Conservation (phyloP, 2,797 vertebrate species). For the Coranthus polyacanthus region DNA sequence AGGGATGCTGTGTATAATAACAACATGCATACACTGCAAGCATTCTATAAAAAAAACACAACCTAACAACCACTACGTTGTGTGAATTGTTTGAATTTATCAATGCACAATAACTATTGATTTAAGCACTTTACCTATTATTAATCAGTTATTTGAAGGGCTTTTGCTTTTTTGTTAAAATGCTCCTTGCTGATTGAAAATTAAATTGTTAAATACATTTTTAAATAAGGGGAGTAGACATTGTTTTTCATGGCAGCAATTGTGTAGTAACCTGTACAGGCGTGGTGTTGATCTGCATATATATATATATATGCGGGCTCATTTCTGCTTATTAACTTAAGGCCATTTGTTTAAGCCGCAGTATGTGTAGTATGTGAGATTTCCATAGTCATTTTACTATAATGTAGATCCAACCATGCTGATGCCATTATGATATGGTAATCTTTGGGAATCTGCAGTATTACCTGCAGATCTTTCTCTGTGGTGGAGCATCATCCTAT, state of each 20-base stretch:
- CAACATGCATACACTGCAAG: no score
- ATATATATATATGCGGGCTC: not conserved
- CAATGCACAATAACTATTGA: not conserved
- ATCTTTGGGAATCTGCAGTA: not conserved
- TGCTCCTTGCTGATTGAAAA: not conserved
- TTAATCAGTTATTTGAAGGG: not conserved
- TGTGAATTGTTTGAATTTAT: not conserved
- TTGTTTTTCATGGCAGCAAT: not conserved
- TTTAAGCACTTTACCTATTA: not conserved
- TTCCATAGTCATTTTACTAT: not conserved
- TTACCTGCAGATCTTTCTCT: slow-evolving; percentile 4
- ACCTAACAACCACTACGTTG: no score
- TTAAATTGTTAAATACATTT: not conserved
- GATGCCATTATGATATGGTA: no score
- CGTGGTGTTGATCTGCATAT: no score
- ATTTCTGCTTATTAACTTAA: not conserved
- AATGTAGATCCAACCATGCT: no score
- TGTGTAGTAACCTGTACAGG: not conserved
- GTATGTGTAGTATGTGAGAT: not conserved
- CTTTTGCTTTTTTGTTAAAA: not conserved
- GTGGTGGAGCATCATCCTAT: slow-evolving; percentile 24
- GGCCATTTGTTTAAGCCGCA: not conserved
- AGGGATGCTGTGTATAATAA: no score
- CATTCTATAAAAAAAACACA: no score
- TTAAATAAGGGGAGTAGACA: not conserved